These are phyloP conservation scores for Alaudala cheleensis DNA, from an alignment of 2,113 vertebrate species.

Conservation along the genomic window DNA sequence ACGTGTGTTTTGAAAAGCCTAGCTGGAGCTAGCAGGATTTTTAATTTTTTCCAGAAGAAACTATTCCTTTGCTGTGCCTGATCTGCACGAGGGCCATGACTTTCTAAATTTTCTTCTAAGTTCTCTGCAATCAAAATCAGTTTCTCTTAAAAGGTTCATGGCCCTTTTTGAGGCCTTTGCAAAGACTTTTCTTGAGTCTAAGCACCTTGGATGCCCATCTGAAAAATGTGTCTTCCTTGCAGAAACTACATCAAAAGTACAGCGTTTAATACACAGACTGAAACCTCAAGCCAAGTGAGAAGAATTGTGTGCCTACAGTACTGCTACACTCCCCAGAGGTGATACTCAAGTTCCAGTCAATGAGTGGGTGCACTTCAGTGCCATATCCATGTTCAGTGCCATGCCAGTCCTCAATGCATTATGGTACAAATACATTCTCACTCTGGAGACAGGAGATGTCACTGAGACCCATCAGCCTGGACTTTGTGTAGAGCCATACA, in stretches of 20 bases:
- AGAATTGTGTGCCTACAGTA: background rate
- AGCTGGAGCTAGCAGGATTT: background rate
- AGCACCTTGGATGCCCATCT: background rate
- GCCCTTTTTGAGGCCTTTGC: background rate
- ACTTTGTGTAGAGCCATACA: background rate
- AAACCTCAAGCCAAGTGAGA: background rate
- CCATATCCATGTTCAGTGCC: background rate
- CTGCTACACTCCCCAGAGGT: background rate
- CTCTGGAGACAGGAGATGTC: background rate
- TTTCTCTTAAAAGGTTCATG: background rate
- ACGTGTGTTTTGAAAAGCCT: background rate
- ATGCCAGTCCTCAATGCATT: background rate
- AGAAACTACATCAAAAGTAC: background rate
- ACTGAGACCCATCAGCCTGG: background rate
- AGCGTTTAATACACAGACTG: background rate
- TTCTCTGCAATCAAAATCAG: background rate
- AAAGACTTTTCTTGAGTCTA: background rate
- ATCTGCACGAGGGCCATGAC: background rate
- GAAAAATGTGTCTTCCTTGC: background rate
- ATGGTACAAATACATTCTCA: accelerated
- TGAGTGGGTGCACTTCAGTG: background rate
- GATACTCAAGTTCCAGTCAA: background rate
- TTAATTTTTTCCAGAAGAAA: background rate
- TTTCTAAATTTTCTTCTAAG: background rate
- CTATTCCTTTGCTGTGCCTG: background rate